Conservation (phyloP, 2,888 invertebrate genomes). For the Lordiphosa fenestrarum region DNA sequence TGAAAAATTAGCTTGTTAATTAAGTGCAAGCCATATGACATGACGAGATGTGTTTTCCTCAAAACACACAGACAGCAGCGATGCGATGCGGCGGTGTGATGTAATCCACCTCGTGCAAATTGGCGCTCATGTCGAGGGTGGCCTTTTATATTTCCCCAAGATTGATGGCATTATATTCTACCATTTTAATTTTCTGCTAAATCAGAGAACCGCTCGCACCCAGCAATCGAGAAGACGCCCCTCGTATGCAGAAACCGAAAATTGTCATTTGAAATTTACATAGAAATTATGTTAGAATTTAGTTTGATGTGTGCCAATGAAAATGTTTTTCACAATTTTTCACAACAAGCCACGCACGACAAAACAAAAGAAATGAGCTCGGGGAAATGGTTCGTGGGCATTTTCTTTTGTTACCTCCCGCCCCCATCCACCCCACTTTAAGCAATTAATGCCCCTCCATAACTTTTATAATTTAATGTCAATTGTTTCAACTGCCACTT, state of each 20-base stretch:
- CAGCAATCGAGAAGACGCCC: too few species aligned
- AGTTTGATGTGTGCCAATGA: constrained; percentile 57
- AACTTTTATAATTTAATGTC: constrained; percentile 35
- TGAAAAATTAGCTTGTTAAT: constrained; percentile 75
- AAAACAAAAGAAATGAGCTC: constrained; percentile 10
- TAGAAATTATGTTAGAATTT: constrained; percentile 52
- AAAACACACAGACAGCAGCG: constrained; percentile 11
- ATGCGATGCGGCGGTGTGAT: background rate
- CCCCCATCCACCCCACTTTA: background rate
- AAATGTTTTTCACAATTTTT: constrained; percentile 26
- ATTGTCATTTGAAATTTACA: constrained; percentile 66
- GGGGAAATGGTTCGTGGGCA: too few species aligned
- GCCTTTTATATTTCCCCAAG: too few species aligned
- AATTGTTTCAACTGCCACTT: constrained; percentile 25
- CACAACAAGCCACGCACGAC: constrained; percentile 4
- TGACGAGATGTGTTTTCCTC: constrained; percentile 33
- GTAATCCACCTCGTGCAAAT: constrained; percentile 54
- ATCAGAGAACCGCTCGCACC: too few species aligned
- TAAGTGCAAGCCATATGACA: constrained; percentile 72
- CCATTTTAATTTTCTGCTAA: too few species aligned
- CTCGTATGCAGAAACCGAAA: constrained; percentile 23
- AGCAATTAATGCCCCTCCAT: constrained; percentile 25
- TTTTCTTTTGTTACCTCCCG: background rate
- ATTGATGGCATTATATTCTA: too few species aligned
- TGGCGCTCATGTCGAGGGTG: constrained; percentile 51